Base-by-base conservation (phyloP, 1,140 invertebrate species). In the Aradophagus sp. region DNA sequence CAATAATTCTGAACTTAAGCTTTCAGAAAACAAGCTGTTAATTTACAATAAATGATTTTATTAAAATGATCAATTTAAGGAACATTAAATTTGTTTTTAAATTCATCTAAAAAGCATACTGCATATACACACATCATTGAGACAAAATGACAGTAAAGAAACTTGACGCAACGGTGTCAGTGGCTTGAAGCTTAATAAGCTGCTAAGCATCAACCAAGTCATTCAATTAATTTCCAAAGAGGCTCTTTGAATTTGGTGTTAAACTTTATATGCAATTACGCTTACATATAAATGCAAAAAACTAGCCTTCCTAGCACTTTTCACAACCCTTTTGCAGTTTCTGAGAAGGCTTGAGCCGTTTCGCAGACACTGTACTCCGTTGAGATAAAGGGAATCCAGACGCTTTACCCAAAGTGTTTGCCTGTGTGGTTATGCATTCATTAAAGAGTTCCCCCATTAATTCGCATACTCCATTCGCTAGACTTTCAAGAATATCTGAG, bases 251-350 rank as follows among this genome's bases (percentile, higher is more conserved):
- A 61, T 67, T 61, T 73, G 36, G 75, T 75, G 75, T 79, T 76
- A 74, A 76, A 80, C 65, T 83, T 78, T 75, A 69, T 62, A 76
- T 73, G 59, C 42, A 75, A 74, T 74, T n/a, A n/a, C 74, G 77
- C 75, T 82, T n/a, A n/a, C 76, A 83, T 84, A 75, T 75, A 79
- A 75, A 82, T 78, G 39, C 44, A 39, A 16, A 77, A 83, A 82
- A 80, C 74, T 75, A 83, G 82, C 80, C 53, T 80, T 77, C 77
- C 35, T 75, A 76, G 80, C 82, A 84, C 52, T 82, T 83, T 85
- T 80, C 63, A n/a, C 20, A 52, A 56, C 77, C 76, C 82, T 76
- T 74, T 75, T 77, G 59, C 66, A 77, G 47, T 74, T 77, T 77
- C 62, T 63, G 47, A 68, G 59, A 72, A 61, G 50, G 39, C 61